Percentiles rank a stretch among this genome's conserved stretches.
Evolutionary conservation across 1,140 invertebrate species (phyloP).

Genomic region (Eciton burchellii): DNA sequence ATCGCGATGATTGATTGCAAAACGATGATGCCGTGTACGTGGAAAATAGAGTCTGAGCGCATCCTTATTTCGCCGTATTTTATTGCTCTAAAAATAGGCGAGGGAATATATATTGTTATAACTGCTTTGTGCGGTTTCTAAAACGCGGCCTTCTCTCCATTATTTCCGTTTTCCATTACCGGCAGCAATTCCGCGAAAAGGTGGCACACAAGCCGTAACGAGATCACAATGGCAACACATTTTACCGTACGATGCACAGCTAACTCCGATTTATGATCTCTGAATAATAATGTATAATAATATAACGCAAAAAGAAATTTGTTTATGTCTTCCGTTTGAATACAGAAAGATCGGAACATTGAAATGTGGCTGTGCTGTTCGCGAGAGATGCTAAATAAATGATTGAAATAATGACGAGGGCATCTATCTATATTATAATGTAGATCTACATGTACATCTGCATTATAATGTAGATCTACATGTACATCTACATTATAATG

Average conservation of each 20-base stretch:
- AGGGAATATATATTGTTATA: slow-evolving; percentile 30
- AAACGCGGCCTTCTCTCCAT: slow-evolving; percentile 2
- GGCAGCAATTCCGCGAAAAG: background rate
- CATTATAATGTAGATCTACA: slow-evolving; percentile 1
- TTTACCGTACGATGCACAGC: background rate
- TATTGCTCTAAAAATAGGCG: slow-evolving; percentile 27
- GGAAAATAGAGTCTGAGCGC: slow-evolving; percentile 42
- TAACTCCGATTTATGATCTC: background rate
- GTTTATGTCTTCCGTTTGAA: background rate
- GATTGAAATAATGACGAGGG: no score
- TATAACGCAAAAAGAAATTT: background rate
- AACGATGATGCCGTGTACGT: slow-evolving; percentile 39
- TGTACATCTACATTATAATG: no score
- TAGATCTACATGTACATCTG: slow-evolving; percentile 8
- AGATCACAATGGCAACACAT: slow-evolving; percentile 25
- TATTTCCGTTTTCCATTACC: slow-evolving; percentile 50
- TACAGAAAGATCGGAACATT: background rate
- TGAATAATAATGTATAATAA: background rate
- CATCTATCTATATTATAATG: no score
- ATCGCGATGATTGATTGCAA: slow-evolving; percentile 58
- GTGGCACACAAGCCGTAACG: slow-evolving; percentile 12
- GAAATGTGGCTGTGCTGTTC: no score
- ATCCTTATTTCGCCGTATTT: slow-evolving; percentile 32
- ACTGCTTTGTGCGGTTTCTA: slow-evolving; percentile 36
- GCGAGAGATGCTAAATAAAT: no score